phyloP scores from a whole-genome alignment of 2,113 vertebrate species.

The Cyanoliseus patagonus region DNA sequence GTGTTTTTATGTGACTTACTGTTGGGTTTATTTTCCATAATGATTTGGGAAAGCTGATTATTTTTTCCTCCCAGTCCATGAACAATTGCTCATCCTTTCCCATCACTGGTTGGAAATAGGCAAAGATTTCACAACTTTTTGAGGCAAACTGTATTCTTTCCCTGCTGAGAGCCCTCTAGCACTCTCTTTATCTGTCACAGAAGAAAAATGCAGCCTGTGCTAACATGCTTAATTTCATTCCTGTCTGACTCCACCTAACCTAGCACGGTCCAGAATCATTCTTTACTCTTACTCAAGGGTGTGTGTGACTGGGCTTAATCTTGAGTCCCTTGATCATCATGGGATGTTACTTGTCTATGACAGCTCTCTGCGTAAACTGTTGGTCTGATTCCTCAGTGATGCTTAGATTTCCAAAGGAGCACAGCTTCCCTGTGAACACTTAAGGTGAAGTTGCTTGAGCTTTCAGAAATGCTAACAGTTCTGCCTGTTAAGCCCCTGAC shows the following conservation, averaged over 20 bases:
- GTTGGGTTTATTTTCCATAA: neutral
- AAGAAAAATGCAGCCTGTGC: neutral
- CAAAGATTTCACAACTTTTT: neutral
- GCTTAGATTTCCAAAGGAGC: neutral
- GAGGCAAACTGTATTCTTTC: neutral
- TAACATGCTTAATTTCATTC: neutral
- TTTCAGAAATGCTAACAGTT: neutral
- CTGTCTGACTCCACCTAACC: neutral
- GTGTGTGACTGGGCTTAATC: neutral
- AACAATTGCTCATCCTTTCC: slow-evolving; percentile 40
- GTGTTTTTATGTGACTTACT: neutral
- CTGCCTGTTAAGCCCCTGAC: neutral
- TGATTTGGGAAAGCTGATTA: neutral
- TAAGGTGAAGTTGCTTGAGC: neutral
- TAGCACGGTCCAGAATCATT: neutral
- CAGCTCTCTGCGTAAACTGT: neutral
- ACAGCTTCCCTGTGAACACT: neutral
- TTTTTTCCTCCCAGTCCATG: slow-evolving; percentile 4
- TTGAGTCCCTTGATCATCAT: neutral
- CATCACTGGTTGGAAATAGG: neutral
- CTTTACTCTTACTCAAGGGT: neutral
- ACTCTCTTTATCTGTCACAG: neutral
- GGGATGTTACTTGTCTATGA: neutral
- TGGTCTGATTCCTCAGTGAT: neutral
- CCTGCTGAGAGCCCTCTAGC: neutral